Percentiles rank a stretch among this genome's conserved stretches.
These are phyloP conservation scores for Lycocerus yunnanus DNA, from an alignment of 2,888 invertebrate species.

Conservation along the genomic window DNA sequence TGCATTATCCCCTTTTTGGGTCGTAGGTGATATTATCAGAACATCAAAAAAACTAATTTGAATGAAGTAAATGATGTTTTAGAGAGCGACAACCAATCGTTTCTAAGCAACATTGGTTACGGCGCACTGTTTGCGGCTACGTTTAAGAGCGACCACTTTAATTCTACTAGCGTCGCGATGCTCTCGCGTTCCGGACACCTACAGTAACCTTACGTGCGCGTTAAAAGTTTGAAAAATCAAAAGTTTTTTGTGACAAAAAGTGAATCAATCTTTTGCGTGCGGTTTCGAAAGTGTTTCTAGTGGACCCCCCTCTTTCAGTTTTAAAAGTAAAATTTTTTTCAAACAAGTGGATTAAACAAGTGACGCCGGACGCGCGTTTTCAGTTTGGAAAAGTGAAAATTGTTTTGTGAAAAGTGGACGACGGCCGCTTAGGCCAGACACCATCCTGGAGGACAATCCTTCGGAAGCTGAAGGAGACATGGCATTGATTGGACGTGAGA, in stretches of 20 bases:
- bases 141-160: conserved; percentile 25
- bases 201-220: conserved; percentile 6
- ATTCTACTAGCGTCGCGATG: conserved; percentile 30
- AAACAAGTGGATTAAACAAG: conserved; percentile 3
- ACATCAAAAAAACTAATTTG: conserved; percentile 4
- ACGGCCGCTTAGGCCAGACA: conserved; percentile 20
- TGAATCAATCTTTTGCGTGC: too few species aligned
- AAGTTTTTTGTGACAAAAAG: too few species aligned
- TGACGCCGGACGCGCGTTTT: too few species aligned
- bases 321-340: conserved; percentile 14
- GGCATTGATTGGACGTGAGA: conserved; percentile 48
- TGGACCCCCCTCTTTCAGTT: too few species aligned
- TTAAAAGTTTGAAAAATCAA: background rate
- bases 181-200: conserved; percentile 8
- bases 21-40: background rate
- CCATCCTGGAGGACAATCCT: conserved; percentile 46
- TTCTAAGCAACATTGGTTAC: conserved; percentile 29
- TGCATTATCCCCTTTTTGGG: conserved; percentile 11
- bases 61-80: conserved; percentile 22
- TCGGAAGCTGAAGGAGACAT: conserved; percentile 45
- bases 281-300: too few species aligned
- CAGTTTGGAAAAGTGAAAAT: conserved; percentile 9
- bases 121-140: conserved; percentile 32
- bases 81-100: conserved; percentile 19
- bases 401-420: conserved; percentile 11